A percentile compares a stretch with the other conserved stretches of the same genome.
phyloP scores from a whole-genome alignment of 2,888 invertebrate species.

The Drosophila stalkeri region DNA sequence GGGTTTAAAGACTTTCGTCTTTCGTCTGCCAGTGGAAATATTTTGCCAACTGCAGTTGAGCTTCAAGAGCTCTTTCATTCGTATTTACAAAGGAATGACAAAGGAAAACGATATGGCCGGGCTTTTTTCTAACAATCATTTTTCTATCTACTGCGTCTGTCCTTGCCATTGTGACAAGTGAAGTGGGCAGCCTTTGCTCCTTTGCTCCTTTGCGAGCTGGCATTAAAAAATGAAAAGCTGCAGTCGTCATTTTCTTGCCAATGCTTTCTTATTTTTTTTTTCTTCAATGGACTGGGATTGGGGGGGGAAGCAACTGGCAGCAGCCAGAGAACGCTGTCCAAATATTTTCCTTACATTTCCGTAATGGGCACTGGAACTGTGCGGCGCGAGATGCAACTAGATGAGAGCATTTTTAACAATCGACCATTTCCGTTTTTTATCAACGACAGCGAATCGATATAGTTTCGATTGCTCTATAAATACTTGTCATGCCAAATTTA shows the following conservation, averaged over 20 bases:
- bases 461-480: slow-evolving; percentile 72
- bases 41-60: slow-evolving; percentile 46
- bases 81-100: slow-evolving; percentile 45
- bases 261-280: slow-evolving; percentile 39
- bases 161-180: slow-evolving; percentile 69
- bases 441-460: slow-evolving; percentile 52
- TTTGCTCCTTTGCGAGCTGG: neutral
- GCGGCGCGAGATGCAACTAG: slow-evolving; percentile 9
- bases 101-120: slow-evolving; percentile 56
- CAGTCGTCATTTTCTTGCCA: slow-evolving; percentile 75
- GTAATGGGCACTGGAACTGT: slow-evolving; percentile 36
- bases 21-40: slow-evolving; percentile 27
- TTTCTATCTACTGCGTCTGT: slow-evolving; percentile 42
- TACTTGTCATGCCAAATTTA: slow-evolving; percentile 65
- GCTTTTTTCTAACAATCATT: slow-evolving; percentile 40
- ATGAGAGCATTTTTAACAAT: slow-evolving; percentile 49
- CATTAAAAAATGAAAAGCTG: slow-evolving; percentile 49
- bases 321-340: slow-evolving; percentile 36
- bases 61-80: slow-evolving; percentile 39
- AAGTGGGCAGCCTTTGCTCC: slow-evolving; percentile 39
- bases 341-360: slow-evolving; percentile 64
- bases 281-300: neutral
- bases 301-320: too few species aligned
- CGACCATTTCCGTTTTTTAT: slow-evolving; percentile 59
- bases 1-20: slow-evolving; percentile 43